Base-by-base conservation (phyloP, 2,113 vertebrate species). In the Xiphophorus maculatus region DNA sequence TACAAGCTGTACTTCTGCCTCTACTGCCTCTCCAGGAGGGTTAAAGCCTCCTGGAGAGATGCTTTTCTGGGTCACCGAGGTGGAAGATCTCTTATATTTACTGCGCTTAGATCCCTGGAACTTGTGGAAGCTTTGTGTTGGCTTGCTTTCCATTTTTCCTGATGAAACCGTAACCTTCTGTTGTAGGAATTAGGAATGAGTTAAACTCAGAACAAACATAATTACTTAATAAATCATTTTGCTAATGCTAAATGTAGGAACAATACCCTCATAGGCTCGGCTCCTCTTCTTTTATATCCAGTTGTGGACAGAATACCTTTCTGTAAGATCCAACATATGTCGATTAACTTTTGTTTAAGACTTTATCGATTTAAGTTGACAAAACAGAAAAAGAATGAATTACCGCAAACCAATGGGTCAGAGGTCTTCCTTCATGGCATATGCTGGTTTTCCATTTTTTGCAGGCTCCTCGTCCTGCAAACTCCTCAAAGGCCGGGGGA, bases 401-500 rank as follows among this genome's bases (percentile, higher is more conserved):
- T 68, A 92, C 92, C 51, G 86, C 60, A 73, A 90, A 65, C 19
- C 66, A 81, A 27, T 29, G 62, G 63, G 81, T 11, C 17, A 93
- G 73, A 17, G 80, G 70, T 28, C 74, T 5, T 0, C 44, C 1
- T 0, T 73, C 0, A 19, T 40, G 51, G 12, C 3, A 0, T 58
- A 93, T 89, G 0, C 30, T 84, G 0, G 0, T 0, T 74, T 83
- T 93, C 91, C 91, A 93, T 63, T 92, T 93, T 76, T 85, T 92
- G 54, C 0, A 1, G 0, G 0, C 13, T 2, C 44, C 30, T 58
- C 33, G 87, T 0, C 40, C 91, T 3, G 71, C 89, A 33, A 51
- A 71, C 1, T 10, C 15, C 80, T 92, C 92, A 54, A 92, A 93
- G 0, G 10, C 14, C 27, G 0, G 0, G 0, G 90, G 89, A 0